Evolutionary conservation across 2,888 invertebrate genomes (phyloP).

Genomic region (Sminthurides aquaticus): DNA sequence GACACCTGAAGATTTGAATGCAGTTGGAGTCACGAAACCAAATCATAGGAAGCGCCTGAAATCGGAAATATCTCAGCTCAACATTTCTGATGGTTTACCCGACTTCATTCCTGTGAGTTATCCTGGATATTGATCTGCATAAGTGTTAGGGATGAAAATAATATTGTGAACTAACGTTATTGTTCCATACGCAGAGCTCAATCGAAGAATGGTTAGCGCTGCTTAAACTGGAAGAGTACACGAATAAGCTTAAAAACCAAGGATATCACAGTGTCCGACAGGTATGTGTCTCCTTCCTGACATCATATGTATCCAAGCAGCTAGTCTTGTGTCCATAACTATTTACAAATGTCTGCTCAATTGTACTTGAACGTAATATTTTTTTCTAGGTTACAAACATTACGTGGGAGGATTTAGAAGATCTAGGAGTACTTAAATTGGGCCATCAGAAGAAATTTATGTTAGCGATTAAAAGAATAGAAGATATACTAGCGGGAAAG

Average conservation of each 20-base stretch:
- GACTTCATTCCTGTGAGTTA: slow-evolving; percentile 84
- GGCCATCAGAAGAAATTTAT: slow-evolving; percentile 98
- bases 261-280: slow-evolving; percentile 75
- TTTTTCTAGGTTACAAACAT: slow-evolving; percentile 66
- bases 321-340: not conserved
- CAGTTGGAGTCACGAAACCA: slow-evolving; percentile 84
- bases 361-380: not conserved
- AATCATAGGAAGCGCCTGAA: slow-evolving; percentile 92
- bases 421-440: slow-evolving; percentile 83
- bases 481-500: slow-evolving; percentile 84
- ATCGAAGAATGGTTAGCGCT: slow-evolving; percentile 90
- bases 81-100: slow-evolving; percentile 88
- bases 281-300: slow-evolving; percentile 21
- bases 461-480: slow-evolving; percentile 91
- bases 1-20: slow-evolving; percentile 82
- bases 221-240: slow-evolving; percentile 85
- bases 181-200: slow-evolving; percentile 61
- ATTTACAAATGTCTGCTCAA: not conserved
- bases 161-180: not conserved
- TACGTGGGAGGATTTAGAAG: slow-evolving; percentile 98
- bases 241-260: slow-evolving; percentile 79
- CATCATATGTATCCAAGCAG: no score
- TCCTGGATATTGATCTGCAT: not conserved
- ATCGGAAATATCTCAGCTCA: slow-evolving; percentile 88
- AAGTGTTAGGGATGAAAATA: not conserved